Base-by-base conservation (phyloP, 1,140 invertebrate genomes). In the Calephelis virginiensis region DNA sequence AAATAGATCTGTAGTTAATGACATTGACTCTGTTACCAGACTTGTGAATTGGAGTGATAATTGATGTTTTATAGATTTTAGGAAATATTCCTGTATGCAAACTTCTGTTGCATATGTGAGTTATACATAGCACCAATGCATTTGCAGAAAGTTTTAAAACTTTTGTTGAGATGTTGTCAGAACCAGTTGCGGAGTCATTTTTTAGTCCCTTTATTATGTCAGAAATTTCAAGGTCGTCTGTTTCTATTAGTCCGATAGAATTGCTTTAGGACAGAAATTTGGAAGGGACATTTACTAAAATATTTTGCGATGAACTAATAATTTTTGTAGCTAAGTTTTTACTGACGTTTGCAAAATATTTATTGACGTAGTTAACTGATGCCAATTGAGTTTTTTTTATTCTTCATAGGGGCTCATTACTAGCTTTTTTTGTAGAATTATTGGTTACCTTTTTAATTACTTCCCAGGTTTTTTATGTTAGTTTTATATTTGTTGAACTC, bases 1-100 rank as follows among this genome's bases (percentile, higher is more conserved):
- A 61, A 45, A 66, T 66, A 9, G 56, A 40, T 17, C 53, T 59
- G 28, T 66, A 66, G n/a, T 66, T 66, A 46, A 13, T 14, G 8
- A 66, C 56, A 60, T 28, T 11, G 56, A 48, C 13, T 47, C 65
- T 61, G 47, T 12, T 14, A 9, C 56, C 65, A 61, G 56, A 8
- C 12, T 61, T 66, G 10, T 61, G 14, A 17, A 66, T 61, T 28
- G 64, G 64, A 5, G 43, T 66, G 6, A 66, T 59, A 14, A 66
- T 10, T 10, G 64, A 56, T 5, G 11, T 66, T 47, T 66, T 66
- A 14, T 56, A 66, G 28, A 40, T 46, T 12, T 46, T 37, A 37
- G 64, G 64, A n/a, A 66, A 66, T 37, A 60, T 66, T 7, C 63
- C 63, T 37, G n/a, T 13, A 11, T 9, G 14, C 11, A 64, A n/a